Evolutionary conservation across 92 coral and sea anemone species (phyloP).

Genomic region (Parazoanthus darwini): DNA sequence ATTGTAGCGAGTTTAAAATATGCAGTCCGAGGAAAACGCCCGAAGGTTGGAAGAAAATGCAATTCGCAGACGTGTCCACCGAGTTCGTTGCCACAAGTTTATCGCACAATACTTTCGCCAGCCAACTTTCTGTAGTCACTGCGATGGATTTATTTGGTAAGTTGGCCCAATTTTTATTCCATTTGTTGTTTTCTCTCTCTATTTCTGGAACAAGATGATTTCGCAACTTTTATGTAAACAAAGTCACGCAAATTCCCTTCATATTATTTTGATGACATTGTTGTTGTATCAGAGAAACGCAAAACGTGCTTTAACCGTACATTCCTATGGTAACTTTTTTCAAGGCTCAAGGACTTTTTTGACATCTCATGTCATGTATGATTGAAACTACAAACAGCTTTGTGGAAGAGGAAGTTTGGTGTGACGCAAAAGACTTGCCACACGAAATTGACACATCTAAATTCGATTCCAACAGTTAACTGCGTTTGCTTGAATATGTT

Average conservation of each 20-base stretch:
- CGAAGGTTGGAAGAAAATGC: constrained; percentile 24
- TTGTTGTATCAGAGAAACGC: neutral
- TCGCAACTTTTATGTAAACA: neutral
- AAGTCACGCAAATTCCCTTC: neutral
- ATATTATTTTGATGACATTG: neutral
- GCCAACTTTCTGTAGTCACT: constrained; percentile 58
- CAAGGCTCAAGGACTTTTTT: neutral
- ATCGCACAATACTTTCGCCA: constrained; percentile 55
- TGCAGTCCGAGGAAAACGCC: neutral
- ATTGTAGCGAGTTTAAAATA: neutral
- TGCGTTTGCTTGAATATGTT: no score
- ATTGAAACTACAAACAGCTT: no score
- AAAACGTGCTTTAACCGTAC: no score
- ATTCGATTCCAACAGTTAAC: no score
- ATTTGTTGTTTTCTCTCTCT: neutral
- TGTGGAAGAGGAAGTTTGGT: no score
- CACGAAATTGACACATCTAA: no score
- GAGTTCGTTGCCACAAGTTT: constrained; percentile 50
- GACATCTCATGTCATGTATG: no score
- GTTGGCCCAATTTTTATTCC: neutral
- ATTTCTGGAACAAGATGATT: neutral
- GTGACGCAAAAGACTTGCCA: no score
- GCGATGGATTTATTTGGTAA: constrained; percentile 59
- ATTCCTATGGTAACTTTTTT: no score
- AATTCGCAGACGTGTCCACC: constrained; percentile 48